A percentile compares a stretch with the other conserved stretches of the same genome.
Conservation (phyloP, 1,140 invertebrate species). For the Zaprionus capensis region DNA sequence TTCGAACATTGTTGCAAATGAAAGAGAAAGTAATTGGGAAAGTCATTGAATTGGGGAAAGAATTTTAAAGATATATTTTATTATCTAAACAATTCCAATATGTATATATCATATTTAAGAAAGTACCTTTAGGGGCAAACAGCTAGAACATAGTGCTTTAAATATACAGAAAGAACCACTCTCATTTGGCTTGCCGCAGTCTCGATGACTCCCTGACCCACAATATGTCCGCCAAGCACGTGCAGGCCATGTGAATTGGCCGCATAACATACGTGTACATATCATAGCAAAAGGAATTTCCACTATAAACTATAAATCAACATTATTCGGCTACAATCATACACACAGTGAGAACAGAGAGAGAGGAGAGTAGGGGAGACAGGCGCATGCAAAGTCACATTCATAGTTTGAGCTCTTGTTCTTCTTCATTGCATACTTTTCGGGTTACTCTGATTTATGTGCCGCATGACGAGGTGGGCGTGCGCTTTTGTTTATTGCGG, state of each 20-base stretch:
- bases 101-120: too few relatives aligned
- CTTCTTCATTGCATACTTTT: conserved; percentile 8
- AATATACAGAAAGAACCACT: not conserved
- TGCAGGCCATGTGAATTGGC: not conserved
- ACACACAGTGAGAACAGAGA: not conserved
- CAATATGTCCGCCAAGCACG: not conserved
- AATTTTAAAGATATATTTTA: too few relatives aligned
- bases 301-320: conserved; percentile 33
- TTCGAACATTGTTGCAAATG: too few relatives aligned
- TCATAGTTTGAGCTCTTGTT: not conserved
- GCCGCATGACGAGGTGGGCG: not conserved
- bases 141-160: not conserved
- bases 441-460: conserved; percentile 23
- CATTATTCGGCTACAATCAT: not conserved
- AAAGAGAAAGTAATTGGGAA: too few relatives aligned
- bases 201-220: not conserved
- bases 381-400: not conserved
- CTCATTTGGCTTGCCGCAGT: not conserved
- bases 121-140: not conserved
- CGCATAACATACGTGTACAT: conserved; percentile 1
- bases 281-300: not conserved
- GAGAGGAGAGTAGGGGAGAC: not conserved
- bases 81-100: too few relatives aligned
- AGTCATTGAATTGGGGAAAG: too few relatives aligned
- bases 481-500: conserved; percentile 27